Base-by-base conservation (phyloP, 1,140 invertebrate genomes). In the Macrocentrus cingulum region DNA sequence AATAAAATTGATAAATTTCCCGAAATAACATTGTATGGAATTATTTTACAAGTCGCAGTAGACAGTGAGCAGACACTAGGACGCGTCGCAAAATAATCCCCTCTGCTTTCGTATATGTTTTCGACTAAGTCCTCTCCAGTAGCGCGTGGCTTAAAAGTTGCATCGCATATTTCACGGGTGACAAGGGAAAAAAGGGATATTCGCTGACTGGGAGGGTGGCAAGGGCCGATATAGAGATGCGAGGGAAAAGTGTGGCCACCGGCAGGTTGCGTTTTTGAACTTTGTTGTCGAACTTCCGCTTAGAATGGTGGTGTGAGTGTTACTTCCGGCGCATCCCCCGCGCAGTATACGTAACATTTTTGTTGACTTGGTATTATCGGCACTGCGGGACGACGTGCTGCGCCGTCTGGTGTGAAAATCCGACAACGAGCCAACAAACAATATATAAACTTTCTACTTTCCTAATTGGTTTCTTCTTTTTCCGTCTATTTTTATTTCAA, bases 131-230 rank as follows among this genome's bases (percentile, higher is more conserved):
- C 41, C 11, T n/a, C 25, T 34, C 36, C 36, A n/a, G 8, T 34
- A 16, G 25, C 15, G 15, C 25, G 51, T 48, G 61, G 63, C 42
- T 67, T 65, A 61, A 66, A 67, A 68, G 58, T 68, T 62, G 13
- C 34, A 16, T 45, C 60, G 67, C 65, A 67, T 67, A 64, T 68
- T 66, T 66, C 39, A 57, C 44, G 13, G 59, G 37, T 32, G 41
- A 60, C 29, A 41, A 42, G 16, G 13, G 19, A 25, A 11, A n/a
- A 19, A 22, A 4, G 4, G 19, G n/a, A 48, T n/a, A 13, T 9
- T 13, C 29, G 8, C 29, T 23, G 1, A n/a, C n/a, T n/a, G n/a
- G 11, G 44, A 46, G 44, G 25, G 25, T 5, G 25, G 25, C 11
- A 11, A 42, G 19, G 42, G 50, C n/a, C 36, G 23, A 23, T 15